Conservation (phyloP, 2,113 vertebrate species). For the Labeo rohita region DNA sequence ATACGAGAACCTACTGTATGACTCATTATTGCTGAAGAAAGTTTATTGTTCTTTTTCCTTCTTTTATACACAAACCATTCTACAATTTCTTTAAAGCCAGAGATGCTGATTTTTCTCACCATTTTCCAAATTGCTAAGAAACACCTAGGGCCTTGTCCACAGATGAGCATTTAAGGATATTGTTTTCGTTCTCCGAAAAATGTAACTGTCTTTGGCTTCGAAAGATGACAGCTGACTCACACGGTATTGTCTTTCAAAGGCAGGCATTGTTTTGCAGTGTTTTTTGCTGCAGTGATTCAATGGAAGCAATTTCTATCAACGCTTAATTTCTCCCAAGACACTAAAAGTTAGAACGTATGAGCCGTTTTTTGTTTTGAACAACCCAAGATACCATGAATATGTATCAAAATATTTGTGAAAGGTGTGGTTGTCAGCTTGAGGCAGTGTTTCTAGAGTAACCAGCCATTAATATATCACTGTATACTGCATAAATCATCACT, state of each 20-base stretch:
- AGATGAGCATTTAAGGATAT: constrained; percentile 22
- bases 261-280: constrained; percentile 50
- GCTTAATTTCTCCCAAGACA: constrained; percentile 41
- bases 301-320: constrained; percentile 61
- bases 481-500: constrained; percentile 42
- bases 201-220: constrained; percentile 12
- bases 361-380: constrained; percentile 59
- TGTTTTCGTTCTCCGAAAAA: constrained; percentile 5
- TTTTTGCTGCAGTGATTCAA: constrained; percentile 54
- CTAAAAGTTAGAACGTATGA: constrained; percentile 48
- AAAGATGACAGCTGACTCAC: constrained; percentile 29
- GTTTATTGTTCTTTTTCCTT: constrained; percentile 6
- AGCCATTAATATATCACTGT: constrained; percentile 59
- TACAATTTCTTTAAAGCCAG: constrained; percentile 7
- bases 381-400: constrained; percentile 56
- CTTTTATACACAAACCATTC: constrained; percentile 19
- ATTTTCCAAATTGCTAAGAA: background rate
- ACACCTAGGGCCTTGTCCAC: constrained; percentile 9
- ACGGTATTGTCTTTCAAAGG: constrained; percentile 30
- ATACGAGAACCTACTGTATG: constrained; percentile 3
- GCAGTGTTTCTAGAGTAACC: constrained; percentile 63
- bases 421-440: constrained; percentile 67
- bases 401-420: constrained; percentile 72
- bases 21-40: constrained; percentile 8
- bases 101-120: constrained; percentile 10